Percentiles rank a stretch among this genome's conserved stretches.
phyloP scores from a whole-genome alignment of 2,888 invertebrate species.

The Calameuta idolon region DNA sequence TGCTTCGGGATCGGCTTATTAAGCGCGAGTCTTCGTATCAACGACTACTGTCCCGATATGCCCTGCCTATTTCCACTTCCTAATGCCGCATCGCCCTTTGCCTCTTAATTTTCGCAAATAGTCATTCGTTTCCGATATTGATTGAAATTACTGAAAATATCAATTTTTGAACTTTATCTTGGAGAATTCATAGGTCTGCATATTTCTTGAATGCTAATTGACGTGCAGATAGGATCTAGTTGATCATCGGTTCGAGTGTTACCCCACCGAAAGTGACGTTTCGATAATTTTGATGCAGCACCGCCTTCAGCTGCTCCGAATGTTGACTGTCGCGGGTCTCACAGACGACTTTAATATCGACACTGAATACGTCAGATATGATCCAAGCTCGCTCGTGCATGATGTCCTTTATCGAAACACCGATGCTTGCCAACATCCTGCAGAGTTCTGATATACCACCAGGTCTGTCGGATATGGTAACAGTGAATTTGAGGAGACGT shows the following conservation, averaged over 20 bases:
- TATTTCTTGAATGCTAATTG: not conserved
- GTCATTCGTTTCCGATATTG: not conserved
- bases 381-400: conserved; percentile 97
- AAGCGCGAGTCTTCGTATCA: not conserved
- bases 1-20: conserved; percentile 8
- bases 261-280: conserved; percentile 68
- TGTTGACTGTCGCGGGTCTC: conserved; percentile 90
- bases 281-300: conserved; percentile 71
- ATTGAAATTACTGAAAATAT: not conserved
- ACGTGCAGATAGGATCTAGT: not conserved
- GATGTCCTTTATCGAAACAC: conserved; percentile 94
- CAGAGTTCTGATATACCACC: conserved; percentile 90
- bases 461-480: conserved; percentile 86
- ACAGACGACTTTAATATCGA: conserved; percentile 87
- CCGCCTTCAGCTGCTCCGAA: conserved; percentile 73
- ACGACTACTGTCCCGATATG: not conserved
- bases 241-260: not conserved
- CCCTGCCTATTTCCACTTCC: not conserved
- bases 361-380: conserved; percentile 87
- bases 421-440: conserved; percentile 78
- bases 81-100: not conserved
- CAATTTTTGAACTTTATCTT: not conserved
- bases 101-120: not conserved
- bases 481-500: conserved; percentile 79
- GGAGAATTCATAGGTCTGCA: not conserved